phyloP scores from a whole-genome alignment of 2,113 vertebrate species.

The Sciurus niger region DNA sequence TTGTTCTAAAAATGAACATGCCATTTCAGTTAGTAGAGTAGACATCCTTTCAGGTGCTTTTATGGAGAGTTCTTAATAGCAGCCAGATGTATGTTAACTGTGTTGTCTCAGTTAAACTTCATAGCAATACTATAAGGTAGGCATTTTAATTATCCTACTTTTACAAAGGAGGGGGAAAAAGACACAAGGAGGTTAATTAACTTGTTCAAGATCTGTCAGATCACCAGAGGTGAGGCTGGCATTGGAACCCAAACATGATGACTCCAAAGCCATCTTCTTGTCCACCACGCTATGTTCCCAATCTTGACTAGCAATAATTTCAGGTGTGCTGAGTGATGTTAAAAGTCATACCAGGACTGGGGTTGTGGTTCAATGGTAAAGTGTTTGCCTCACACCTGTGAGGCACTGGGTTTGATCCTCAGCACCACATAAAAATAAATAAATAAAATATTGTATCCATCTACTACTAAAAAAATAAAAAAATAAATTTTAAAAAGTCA shows the following conservation, averaged over 20 bases:
- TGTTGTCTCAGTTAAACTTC: neutral
- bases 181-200: neutral
- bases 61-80: neutral
- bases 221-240: neutral
- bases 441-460: too few relatives aligned
- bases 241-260: neutral
- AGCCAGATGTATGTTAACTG: neutral
- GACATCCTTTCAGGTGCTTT: neutral
- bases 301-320: neutral
- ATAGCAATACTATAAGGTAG: neutral
- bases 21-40: neutral
- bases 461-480: too few relatives aligned
- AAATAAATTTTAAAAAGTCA: too few relatives aligned
- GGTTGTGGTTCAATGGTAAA: too few relatives aligned
- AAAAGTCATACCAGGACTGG: neutral
- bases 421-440: too few relatives aligned
- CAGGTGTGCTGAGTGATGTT: neutral
- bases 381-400: too few relatives aligned
- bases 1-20: conserved; percentile 44
- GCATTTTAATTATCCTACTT: neutral
- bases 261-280: neutral
- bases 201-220: neutral
- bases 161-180: neutral
- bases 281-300: neutral
- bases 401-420: too few relatives aligned